Conservation (phyloP, 2,888 invertebrate species). For the Drosophila ochracea region DNA sequence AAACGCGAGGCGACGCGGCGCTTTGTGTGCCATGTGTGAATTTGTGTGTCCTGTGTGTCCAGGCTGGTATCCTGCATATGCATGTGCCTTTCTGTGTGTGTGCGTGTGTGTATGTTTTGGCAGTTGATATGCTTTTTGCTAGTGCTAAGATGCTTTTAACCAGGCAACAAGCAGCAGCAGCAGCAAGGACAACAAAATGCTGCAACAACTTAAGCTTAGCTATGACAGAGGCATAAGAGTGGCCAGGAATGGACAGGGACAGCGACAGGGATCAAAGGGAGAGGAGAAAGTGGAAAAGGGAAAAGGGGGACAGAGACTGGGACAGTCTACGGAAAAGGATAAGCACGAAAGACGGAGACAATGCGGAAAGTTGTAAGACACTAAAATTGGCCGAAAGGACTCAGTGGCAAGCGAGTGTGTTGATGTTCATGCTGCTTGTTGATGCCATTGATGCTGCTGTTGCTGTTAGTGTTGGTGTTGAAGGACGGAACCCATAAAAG, state of each 20-base stretch:
- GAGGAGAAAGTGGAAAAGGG: background rate
- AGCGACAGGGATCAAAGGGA: background rate
- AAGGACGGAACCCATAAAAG: constrained; percentile 73
- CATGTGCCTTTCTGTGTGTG: constrained; percentile 7
- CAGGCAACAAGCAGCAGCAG: constrained; percentile 34
- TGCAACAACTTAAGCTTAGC: constrained; percentile 74
- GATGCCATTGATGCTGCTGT: constrained; percentile 25
- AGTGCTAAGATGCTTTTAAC: constrained; percentile 67
- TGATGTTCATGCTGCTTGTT: constrained; percentile 50
- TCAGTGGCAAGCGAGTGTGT: constrained; percentile 51
- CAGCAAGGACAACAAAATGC: constrained; percentile 51
- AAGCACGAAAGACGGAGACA: constrained; percentile 71
- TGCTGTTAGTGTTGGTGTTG: constrained; percentile 37
- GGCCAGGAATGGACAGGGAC: constrained; percentile 12
- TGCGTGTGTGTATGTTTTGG: constrained; percentile 27
- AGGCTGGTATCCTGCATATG: constrained; percentile 2
- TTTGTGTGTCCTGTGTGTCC: constrained; percentile 16
- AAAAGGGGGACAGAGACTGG: background rate
- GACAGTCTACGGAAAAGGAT: constrained; percentile 33
- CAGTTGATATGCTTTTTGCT: constrained; percentile 55
- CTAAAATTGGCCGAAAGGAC: constrained; percentile 77
- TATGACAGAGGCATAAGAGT: constrained; percentile 60
- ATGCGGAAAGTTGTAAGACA: constrained; percentile 76
- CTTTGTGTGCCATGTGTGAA: constrained; percentile 14
- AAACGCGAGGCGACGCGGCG: background rate